Evolutionary conservation across 2,797 vertebrate genomes (phyloP).

Genomic region (Gallinago solitaria): DNA sequence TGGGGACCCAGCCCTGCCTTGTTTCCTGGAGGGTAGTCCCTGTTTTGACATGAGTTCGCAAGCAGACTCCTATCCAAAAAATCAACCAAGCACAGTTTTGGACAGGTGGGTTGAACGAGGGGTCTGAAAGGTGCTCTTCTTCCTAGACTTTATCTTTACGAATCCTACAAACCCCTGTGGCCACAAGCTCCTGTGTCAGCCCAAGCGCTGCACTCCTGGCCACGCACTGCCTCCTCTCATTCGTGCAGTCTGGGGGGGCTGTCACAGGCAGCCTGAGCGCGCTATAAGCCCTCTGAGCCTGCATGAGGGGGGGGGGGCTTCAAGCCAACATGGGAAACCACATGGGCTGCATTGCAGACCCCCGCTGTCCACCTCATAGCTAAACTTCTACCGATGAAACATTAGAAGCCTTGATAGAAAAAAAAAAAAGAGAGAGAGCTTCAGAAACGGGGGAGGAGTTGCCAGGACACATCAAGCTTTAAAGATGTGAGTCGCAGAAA

Average conservation of each 20-base stretch:
- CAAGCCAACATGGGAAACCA: not conserved
- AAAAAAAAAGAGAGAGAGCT: not conserved
- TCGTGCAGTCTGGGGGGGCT: not conserved
- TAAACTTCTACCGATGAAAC: not conserved
- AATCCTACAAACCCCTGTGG: not conserved
- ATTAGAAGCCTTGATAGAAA: not conserved
- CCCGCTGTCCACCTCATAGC: not conserved
- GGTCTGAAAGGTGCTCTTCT: fast-evolving
- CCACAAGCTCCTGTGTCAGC: not conserved
- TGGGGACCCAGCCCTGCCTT: not conserved
- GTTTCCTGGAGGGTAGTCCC: not conserved
- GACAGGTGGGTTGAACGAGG: not conserved
- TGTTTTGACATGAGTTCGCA: not conserved
- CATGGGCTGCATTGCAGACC: not conserved
- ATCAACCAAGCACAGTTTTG: not conserved
- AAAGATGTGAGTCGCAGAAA: slow-evolving; percentile 26
- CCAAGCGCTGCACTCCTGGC: not conserved
- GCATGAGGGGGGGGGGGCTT: not conserved
- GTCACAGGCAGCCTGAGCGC: not conserved
- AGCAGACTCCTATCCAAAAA: not conserved
- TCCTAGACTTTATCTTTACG: not conserved
- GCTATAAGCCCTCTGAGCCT: not conserved
- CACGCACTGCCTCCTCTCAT: not conserved
- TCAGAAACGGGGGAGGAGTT: slow-evolving; percentile 24
- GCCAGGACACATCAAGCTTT: slow-evolving; percentile 52